Conservation (phyloP, 2,888 invertebrate species). For the Brachypterus glaber region DNA sequence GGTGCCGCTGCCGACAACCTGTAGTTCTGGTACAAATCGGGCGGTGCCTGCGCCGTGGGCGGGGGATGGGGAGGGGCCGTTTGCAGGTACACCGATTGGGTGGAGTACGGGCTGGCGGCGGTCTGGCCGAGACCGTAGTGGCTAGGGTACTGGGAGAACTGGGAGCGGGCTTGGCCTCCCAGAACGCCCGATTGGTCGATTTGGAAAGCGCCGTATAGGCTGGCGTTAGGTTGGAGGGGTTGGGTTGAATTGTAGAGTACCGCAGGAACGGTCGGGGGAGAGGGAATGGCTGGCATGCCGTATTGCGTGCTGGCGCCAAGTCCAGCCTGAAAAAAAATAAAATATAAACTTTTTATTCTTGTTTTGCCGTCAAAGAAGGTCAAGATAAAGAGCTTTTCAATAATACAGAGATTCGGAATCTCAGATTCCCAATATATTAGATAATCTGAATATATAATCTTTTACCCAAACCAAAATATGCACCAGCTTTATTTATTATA, state of each 20-base stretch:
- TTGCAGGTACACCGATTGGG: conserved; percentile 58
- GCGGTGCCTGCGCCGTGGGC: conserved; percentile 48
- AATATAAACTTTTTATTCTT: not conserved
- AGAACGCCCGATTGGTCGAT: conserved; percentile 45
- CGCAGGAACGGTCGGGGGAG: conserved; percentile 73
- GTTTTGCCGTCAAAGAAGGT: not conserved
- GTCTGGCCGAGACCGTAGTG: conserved; percentile 50
- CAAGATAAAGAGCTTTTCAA: not conserved
- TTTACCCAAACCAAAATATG: no score
- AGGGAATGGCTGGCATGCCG: conserved; percentile 77
- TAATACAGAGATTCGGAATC: no score
- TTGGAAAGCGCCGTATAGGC: conserved; percentile 58
- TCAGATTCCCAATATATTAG: no score
- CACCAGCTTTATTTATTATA: no score
- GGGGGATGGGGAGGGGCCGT: conserved; percentile 46
- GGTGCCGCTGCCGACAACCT: conserved; percentile 48
- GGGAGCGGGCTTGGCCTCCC: conserved; percentile 63
- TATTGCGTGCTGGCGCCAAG: conserved; percentile 50
- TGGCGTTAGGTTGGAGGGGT: conserved; percentile 45
- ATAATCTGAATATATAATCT: no score
- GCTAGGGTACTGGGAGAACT: conserved; percentile 66
- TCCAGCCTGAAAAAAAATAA: conserved; percentile 33
- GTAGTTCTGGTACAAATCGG: conserved; percentile 58
- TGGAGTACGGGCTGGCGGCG: conserved; percentile 42
- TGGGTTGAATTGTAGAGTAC: conserved; percentile 73